phyloP scores from a whole-genome alignment of 2,113 vertebrate species.

The Neodontobutis hainanensis region DNA sequence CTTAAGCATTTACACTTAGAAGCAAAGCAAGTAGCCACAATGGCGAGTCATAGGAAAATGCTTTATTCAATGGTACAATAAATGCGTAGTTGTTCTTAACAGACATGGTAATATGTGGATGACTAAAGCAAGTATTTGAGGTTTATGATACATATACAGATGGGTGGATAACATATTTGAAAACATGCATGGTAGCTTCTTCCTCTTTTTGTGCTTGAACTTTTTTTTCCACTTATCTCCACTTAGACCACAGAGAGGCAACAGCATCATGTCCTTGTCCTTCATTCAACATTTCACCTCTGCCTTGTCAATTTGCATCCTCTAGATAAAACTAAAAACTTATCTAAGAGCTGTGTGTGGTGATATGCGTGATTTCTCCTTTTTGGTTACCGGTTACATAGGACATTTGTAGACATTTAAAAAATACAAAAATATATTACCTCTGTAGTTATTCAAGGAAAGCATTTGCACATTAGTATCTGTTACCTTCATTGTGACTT shows the following conservation, averaged over 20 bases:
- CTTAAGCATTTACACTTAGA: too few species aligned
- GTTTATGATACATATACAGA: slow-evolving; percentile 61
- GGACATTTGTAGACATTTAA: slow-evolving; percentile 63
- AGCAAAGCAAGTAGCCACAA: background rate
- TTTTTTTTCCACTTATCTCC: slow-evolving; percentile 22
- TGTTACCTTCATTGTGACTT: slow-evolving; percentile 73
- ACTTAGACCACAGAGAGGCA: slow-evolving; percentile 2
- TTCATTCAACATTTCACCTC: slow-evolving; percentile 53
- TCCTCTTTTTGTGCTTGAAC: slow-evolving; percentile 64
- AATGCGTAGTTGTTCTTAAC: slow-evolving; percentile 70
- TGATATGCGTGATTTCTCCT: slow-evolving; percentile 34
- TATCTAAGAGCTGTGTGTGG: slow-evolving; percentile 54
- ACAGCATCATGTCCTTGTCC: slow-evolving; percentile 42
- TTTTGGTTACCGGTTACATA: slow-evolving; percentile 67
- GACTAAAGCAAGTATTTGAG: slow-evolving; percentile 58
- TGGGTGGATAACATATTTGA: slow-evolving; percentile 43
- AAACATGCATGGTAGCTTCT: slow-evolving; percentile 67
- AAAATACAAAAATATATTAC: slow-evolving; percentile 82
- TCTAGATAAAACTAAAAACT: slow-evolving; percentile 55
- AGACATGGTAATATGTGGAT: slow-evolving; percentile 63
- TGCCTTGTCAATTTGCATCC: slow-evolving; percentile 45
- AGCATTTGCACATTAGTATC: slow-evolving; percentile 71
- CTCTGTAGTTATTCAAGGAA: slow-evolving; percentile 78
- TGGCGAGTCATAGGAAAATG: slow-evolving; percentile 40
- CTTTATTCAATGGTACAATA: slow-evolving; percentile 82